These are phyloP conservation scores for Apodemus speciosus DNA, from an alignment of 2,113 vertebrate species.

Conservation along the genomic window DNA sequence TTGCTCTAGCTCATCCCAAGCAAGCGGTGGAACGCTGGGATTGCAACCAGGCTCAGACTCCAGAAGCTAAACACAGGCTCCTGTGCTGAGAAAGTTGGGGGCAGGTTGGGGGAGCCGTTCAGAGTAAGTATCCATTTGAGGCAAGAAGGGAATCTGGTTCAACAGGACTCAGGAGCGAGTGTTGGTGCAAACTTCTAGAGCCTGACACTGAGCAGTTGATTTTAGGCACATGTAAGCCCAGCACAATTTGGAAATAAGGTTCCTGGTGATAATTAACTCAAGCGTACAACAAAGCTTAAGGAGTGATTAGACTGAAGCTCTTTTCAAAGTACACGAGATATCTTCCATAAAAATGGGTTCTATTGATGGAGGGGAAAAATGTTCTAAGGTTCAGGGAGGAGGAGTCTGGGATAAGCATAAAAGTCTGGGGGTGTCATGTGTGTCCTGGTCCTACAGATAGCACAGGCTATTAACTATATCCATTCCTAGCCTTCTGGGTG, in stretches of 20 bases:
- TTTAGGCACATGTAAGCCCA: not conserved
- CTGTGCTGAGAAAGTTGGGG: too few relatives aligned
- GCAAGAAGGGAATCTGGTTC: not conserved
- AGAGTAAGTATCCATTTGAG: not conserved
- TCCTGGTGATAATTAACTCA: not conserved
- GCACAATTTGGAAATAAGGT: not conserved
- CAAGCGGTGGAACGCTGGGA: not conserved
- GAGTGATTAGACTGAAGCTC: not conserved
- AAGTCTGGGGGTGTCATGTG: not conserved
- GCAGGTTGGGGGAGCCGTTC: too few relatives aligned
- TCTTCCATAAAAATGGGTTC: not conserved
- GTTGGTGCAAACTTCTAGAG: not conserved
- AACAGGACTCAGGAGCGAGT: not conserved
- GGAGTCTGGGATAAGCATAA: not conserved
- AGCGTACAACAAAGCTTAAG: not conserved
- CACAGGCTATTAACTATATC: not conserved
- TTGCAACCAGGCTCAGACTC: not conserved
- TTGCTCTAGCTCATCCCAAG: not conserved
- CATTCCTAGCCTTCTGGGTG: not conserved
- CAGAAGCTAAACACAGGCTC: not conserved
- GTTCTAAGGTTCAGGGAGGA: not conserved
- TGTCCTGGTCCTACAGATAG: not conserved
- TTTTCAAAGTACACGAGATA: not conserved
- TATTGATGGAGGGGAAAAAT: too few relatives aligned
- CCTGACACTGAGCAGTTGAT: not conserved